Base-by-base conservation (phyloP, 2,797 vertebrate genomes). In the Ispidina picta region DNA sequence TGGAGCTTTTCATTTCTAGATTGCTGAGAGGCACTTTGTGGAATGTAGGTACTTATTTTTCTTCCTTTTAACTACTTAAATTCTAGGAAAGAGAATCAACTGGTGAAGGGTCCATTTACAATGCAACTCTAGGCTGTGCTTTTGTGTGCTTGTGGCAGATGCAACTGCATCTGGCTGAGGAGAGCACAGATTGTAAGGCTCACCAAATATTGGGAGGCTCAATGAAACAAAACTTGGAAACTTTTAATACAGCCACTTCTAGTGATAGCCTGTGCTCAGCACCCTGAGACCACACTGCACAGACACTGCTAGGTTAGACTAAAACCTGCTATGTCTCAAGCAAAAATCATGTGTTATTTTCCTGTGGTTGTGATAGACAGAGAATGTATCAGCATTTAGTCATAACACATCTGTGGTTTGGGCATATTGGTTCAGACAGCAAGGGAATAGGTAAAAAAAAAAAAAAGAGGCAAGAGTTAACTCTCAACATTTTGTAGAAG, bases 21-120 rank as follows among this genome's bases (percentile, higher is more conserved):
- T 79, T 52, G 26, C 59, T 85, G 89, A 85, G 90, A 93, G 82
- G 92, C 84, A 83, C 63, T 62, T 87, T 77, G 76, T 90, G 92
- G 86, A 90, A 87, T 83, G 75, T 26, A 25, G 70, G 17, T 62
- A 62, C 29, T 84, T 88, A 18, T 37, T 85, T 89, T 70, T 66
- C 55, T 58, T 75, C 20, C 8, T 86, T 86, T 92, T 84, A 79
- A 64, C 49, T 37, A 15, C 72, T 88, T 86, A 41, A 49, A 13
- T 70, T 88, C 60, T 64, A 41, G 81, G 51, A 70, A 43, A 76
- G 63, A 20, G 15, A 69, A 26, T 26, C 28, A 37, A 25, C 37
- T 70, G 44, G 35, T 31, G 69, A 71, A 43, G 17, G 54, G 5
- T 15, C 25, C 15, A 4, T 83, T 90, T 87, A 43, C 33, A 49